Conservation (phyloP, 2,888 invertebrate genomes). For the Serripes groenlandicus region DNA sequence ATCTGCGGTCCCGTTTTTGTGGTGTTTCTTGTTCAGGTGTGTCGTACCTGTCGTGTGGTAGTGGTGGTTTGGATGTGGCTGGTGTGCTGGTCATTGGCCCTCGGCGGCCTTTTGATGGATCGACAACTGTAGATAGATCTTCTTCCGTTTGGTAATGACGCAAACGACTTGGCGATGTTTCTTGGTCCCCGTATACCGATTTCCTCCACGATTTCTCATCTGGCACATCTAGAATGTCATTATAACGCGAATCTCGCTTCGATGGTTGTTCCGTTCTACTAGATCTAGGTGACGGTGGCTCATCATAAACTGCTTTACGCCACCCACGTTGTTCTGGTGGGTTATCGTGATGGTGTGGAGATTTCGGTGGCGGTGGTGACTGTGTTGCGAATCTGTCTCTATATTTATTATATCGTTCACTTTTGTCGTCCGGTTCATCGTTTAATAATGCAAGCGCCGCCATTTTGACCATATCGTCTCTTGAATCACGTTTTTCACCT, state of each 20-base stretch:
- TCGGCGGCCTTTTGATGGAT: slow-evolving; percentile 58
- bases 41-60: slow-evolving; percentile 61
- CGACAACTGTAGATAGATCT: slow-evolving; percentile 68
- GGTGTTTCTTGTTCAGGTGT: slow-evolving; percentile 53
- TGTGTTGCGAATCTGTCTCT: slow-evolving; percentile 72
- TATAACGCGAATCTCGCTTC: slow-evolving; percentile 62
- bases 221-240: slow-evolving; percentile 76
- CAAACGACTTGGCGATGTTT: slow-evolving; percentile 46
- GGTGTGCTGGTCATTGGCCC: slow-evolving; percentile 78
- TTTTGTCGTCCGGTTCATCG: slow-evolving; percentile 51
- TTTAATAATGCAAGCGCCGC: slow-evolving; percentile 68
- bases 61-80: slow-evolving; percentile 41
- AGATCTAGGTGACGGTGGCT: slow-evolving; percentile 31
- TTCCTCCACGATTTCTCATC: slow-evolving; percentile 80
- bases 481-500: slow-evolving; percentile 65
- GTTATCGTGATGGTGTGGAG: slow-evolving; percentile 58
- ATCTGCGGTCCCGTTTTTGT: slow-evolving; percentile 45
- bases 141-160: slow-evolving; percentile 68
- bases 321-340: slow-evolving; percentile 49
- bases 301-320: slow-evolving; percentile 60
- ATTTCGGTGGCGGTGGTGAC: slow-evolving; percentile 57
- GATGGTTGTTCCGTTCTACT: slow-evolving; percentile 27
- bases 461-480: slow-evolving; percentile 68
- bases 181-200: slow-evolving; percentile 79
- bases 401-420: slow-evolving; percentile 77